Conservation (phyloP, 2,888 invertebrate genomes). For the Acanthopleura granulata region DNA sequence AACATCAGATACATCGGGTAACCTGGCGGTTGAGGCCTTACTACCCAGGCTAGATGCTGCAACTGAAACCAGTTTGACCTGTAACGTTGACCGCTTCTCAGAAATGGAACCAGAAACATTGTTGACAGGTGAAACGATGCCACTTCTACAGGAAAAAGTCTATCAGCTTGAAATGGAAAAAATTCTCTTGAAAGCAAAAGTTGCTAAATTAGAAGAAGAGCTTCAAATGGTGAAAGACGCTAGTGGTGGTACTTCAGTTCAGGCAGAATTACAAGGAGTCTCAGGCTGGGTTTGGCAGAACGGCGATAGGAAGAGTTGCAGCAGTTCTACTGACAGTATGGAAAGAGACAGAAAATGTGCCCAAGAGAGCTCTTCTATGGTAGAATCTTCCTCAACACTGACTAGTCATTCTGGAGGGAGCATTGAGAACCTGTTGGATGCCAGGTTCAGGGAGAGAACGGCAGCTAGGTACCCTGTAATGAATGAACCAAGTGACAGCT, state of each 20-base stretch:
- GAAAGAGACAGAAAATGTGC: not conserved
- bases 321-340: not conserved
- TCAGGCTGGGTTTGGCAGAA: conserved; percentile 8
- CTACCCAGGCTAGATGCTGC: not conserved
- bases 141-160: conserved; percentile 16
- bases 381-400: conserved; percentile 6
- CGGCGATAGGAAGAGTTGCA: not conserved
- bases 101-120: not conserved
- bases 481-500: not conserved
- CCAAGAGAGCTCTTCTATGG: not conserved
- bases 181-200: conserved; percentile 16
- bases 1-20: no score
- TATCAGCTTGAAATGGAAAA: conserved; percentile 20
- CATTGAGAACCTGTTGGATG: conserved; percentile 15
- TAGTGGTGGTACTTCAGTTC: not conserved
- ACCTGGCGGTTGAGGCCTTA: not conserved
- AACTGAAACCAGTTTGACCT: not conserved
- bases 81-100: not conserved
- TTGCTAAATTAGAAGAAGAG: conserved; percentile 20
- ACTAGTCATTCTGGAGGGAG: conserved; percentile 5
- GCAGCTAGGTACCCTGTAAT: not conserved
- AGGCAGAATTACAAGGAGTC: not conserved
- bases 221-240: not conserved
- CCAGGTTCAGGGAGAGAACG: conserved; percentile 6
- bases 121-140: not conserved